Base-by-base conservation (phyloP, 2,113 vertebrate genomes). In the Ranitomeya imitator region DNA sequence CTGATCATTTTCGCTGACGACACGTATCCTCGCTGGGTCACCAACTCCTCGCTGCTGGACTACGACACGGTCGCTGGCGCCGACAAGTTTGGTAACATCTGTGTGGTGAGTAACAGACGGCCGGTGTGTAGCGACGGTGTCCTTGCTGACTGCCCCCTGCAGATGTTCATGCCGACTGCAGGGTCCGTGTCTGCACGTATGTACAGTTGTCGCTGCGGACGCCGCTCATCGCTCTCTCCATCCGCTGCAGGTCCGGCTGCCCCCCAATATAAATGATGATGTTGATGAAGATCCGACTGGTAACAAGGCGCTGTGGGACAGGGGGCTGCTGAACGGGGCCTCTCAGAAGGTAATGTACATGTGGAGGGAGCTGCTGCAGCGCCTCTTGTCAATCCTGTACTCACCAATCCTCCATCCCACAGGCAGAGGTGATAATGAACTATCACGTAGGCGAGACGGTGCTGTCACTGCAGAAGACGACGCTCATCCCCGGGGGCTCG, bases 21-120 rank as follows among this genome's bases (percentile, higher is more conserved):
- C 90, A 99, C 98, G 0, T 96, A 99, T 21, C 98, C 98, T 0
- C 97, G 98, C 73, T 99, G 98, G 98, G 97, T 99, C 90, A 99
- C 98, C 0, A 99, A 97, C 0, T 97, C 97, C 63, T 98, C 96
- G 11, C 95, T 99, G 61, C 96, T 99, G 0, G 98, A 99, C 93
- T 99, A 99, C 4, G 97, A 99, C 90, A 98, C 98, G 0, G 98
- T 99, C 93, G 98, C 98, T 10, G 96, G 96, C 5, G 97, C 98
- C 0, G 98, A 99, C 95, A 99, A 99, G 90, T 99, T 99, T 89
- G 98, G 98, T 86, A 99, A 99, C 94, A 99, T 99, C 91, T 99
- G 96, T n/a, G 97, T 99, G 94, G 96, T 96, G 85, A 96, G 96
- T 21, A 8, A 31, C 6, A 26, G 4, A 1, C 16, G n/a, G 71